Percentiles rank a stretch among this genome's conserved stretches.
Conservation (phyloP, 2,888 invertebrate species). For the Melanotus villosus region DNA sequence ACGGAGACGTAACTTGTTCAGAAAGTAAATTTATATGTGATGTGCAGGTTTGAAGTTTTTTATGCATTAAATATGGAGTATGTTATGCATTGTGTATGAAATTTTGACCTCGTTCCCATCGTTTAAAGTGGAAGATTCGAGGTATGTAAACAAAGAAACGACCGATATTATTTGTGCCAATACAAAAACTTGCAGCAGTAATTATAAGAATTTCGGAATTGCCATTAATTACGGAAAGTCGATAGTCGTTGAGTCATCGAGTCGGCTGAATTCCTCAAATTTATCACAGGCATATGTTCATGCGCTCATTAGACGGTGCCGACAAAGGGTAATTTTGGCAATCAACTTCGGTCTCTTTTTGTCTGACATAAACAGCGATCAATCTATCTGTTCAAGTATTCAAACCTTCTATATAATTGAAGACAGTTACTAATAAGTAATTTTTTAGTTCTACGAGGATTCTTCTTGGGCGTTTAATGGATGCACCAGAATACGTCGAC, state of each 20-base stretch:
- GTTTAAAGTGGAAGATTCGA: too few species aligned
- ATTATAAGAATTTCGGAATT: conserved; percentile 36
- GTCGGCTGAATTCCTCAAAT: conserved; percentile 54
- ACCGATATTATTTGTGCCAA: conserved; percentile 5
- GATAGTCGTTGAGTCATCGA: conserved; percentile 35
- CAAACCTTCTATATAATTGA: conserved; percentile 46
- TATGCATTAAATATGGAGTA: too few species aligned
- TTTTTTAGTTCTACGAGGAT: conserved; percentile 29
- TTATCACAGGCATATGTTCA: conserved; percentile 62
- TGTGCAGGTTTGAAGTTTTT: too few species aligned
- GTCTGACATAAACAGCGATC: conserved; percentile 55
- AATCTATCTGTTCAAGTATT: conserved; percentile 57
- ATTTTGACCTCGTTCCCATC: too few species aligned
- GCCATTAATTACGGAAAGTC: conserved; percentile 42
- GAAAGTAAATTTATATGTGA: too few species aligned
- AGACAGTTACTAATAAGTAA: conserved; percentile 46
- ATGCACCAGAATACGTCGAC: background rate
- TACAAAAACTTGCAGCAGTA: conserved; percentile 28
- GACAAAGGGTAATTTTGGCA: conserved; percentile 65
- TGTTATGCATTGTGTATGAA: too few species aligned
- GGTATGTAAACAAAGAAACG: background rate
- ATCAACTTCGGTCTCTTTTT: conserved; percentile 60
- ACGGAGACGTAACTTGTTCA: too few species aligned
- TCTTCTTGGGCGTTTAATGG: conserved; percentile 20
- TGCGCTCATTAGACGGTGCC: conserved; percentile 62